Evolutionary conservation across 2,113 vertebrate genomes (phyloP), one percentile per base, ranked within the genome.

Genomic region (Leptosomus discolor): DNA sequence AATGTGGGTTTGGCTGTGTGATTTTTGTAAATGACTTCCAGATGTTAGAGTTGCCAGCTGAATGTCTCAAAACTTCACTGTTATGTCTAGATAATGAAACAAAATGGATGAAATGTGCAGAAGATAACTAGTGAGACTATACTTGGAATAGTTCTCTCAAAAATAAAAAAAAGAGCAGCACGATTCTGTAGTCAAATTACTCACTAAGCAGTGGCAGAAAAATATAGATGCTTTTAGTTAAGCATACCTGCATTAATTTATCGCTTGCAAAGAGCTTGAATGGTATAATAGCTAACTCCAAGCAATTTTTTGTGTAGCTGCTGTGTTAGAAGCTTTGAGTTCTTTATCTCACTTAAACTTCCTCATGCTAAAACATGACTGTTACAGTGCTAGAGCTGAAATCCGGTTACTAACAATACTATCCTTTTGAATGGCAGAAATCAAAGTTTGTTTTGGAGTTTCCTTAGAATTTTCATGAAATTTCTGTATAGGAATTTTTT

Each of bases 1-100:
- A 93, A 90, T 84, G 60, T 76, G 51, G 27, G 37, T 79, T 96
- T 94, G 71, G 67, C 80, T 88, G 78, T 83, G 61, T 85, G 67
- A 86, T 93, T 93, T 94, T 74, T 81, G 56, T 93, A 86, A 93
- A 90, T 5, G 9, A 30, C 20, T 94, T 95, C 82, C 84, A 94
- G 85, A 96, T 93, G 73, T 93, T 94, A 61, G 11, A 56, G 12
- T 70, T 92, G 57, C 70, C 58, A 83, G 70, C 56, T 64, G 76
- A 34, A 90, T 82, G 51, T 87, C 30, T 96, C 51, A 84, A 64
- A 67, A 56, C 39, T 68, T 12, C 13, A 14, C 34, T 46, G 9
- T 78, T 87, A 76, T 13, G 15, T 73, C 50, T 80, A 17, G 67
- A 50, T 80, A 81, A 37, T 56, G 67, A 90, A 95, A 76, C 58